Base-by-base conservation (phyloP, 2,888 invertebrate species). In the Amiota communis region DNA sequence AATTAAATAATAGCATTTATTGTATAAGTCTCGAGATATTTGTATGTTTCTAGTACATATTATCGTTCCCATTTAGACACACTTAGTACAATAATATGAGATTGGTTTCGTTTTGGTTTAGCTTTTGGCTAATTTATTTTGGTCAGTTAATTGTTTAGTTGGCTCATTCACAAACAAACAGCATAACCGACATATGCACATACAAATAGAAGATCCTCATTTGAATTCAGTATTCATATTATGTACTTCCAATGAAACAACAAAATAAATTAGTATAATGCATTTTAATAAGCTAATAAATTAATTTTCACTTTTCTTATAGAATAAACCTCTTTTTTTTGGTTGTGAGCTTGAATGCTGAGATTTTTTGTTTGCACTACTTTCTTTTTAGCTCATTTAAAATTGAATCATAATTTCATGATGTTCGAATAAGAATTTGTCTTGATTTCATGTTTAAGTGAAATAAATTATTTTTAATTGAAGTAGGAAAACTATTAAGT, bases 1-100 rank as follows among this genome's bases (percentile, higher is more conserved):
- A 82, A 83, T 83, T 83, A 83, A 83, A 83, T 83, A 82, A 84
- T 82, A 82, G 82, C 81, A 81, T 81, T 78, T 47, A 56, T 74
- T 76, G 78, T 49, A 51, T 75, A 74, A 78, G 80, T 78, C 64
- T 76, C 81, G 73, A n/a, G 12, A 53, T n/a, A 36, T 63, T 23
- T 23, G 63, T 36, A 23, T 63, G 36, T 11, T 11, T 13, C 23
- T 23, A n/a, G n/a, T n/a, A 23, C 23, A 23, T 23, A 23, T 23
- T 23, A 1, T 23, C 3, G 23, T 3, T 23, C 57, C 17, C 17
- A 59, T 59, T 11, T 20, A n/a, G 8, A 1, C 57, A 59, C n/a
- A n/a, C n/a, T n/a, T n/a, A n/a, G n/a, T 68, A 13, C 11, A 65
- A 15, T 20, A 17, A 59, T 20, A 59, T 20, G 3, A 59, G 59